Evolutionary conservation across 2,888 invertebrate species (phyloP).

Genomic region (Epistrophella euchroma): DNA sequence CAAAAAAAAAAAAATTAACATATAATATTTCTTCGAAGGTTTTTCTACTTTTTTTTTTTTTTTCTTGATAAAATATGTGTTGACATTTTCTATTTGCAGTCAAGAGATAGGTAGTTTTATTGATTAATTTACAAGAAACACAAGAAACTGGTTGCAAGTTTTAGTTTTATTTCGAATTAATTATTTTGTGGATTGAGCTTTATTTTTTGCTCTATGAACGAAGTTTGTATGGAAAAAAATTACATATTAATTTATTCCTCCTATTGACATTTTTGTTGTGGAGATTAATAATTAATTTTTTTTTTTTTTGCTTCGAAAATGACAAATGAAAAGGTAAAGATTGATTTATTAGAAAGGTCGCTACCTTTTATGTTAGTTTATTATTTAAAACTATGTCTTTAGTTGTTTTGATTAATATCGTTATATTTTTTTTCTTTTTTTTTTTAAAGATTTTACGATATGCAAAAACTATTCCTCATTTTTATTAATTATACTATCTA

Average conservation of each 20-base stretch:
- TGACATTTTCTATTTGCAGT: constrained; percentile 21
- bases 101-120: background rate
- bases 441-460: background rate
- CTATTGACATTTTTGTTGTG: constrained; percentile 17
- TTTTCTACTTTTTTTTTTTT: background rate
- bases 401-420: background rate
- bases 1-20: constrained; percentile 5
- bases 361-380: constrained; percentile 16
- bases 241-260: constrained; percentile 22
- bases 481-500: constrained; percentile 19
- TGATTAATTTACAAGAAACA: constrained; percentile 3
- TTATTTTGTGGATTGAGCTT: background rate
- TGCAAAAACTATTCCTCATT: background rate
- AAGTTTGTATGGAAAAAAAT: background rate
- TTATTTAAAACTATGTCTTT: constrained; percentile 25
- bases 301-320: constrained; percentile 3
- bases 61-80: constrained; percentile 8
- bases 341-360: constrained; percentile 39
- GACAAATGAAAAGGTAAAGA: constrained; percentile 14
- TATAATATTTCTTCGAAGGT: background rate
- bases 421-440: background rate
- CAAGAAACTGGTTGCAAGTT: constrained; percentile 3
- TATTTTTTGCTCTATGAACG: background rate
- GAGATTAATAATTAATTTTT: constrained; percentile 11
- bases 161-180: constrained; percentile 8